Percentiles rank a stretch among this genome's conserved stretches.
Evolutionary conservation across 2,113 vertebrate genomes (phyloP).

Genomic region (Amblyopsis rosae): DNA sequence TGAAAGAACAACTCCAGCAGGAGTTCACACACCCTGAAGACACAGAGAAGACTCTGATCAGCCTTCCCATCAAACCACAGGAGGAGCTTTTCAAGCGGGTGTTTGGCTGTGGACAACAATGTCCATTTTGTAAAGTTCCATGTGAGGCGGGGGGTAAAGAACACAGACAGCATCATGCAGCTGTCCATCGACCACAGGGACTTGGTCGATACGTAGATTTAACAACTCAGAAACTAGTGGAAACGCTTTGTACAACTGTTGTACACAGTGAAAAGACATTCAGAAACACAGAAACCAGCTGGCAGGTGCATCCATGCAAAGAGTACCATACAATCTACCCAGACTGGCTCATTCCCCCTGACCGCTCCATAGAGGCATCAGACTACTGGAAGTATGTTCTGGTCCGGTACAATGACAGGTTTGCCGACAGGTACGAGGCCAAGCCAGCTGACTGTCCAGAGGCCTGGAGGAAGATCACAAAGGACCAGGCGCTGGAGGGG

Average conservation of each 20-base stretch:
- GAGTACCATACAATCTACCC: constrained; percentile 49
- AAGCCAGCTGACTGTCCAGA: constrained; percentile 53
- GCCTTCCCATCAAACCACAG: constrained; percentile 54
- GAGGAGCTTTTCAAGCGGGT: constrained; percentile 52
- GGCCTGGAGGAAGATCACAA: constrained; percentile 45
- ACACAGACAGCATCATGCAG: constrained; percentile 51
- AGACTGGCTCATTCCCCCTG: constrained; percentile 71
- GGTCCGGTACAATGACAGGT: constrained; percentile 47
- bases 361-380: constrained; percentile 51
- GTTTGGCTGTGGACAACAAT: constrained; percentile 71
- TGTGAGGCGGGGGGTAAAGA: constrained; percentile 69
- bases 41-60: constrained; percentile 25
- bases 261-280: background rate
- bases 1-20: constrained; percentile 16
- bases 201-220: accelerated
- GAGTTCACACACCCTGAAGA: constrained; percentile 25
- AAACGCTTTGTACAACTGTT: constrained; percentile 48
- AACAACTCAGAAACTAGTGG: accelerated
- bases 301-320: constrained; percentile 26
- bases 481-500: constrained; percentile 39
- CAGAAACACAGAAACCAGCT: accelerated
- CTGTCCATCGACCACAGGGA: constrained; percentile 60
- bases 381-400: constrained; percentile 71
- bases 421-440: constrained; percentile 23
- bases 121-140: constrained; percentile 73